phyloP scores from a whole-genome alignment of 2,113 vertebrate species.

The Leucopsar rothschildi region DNA sequence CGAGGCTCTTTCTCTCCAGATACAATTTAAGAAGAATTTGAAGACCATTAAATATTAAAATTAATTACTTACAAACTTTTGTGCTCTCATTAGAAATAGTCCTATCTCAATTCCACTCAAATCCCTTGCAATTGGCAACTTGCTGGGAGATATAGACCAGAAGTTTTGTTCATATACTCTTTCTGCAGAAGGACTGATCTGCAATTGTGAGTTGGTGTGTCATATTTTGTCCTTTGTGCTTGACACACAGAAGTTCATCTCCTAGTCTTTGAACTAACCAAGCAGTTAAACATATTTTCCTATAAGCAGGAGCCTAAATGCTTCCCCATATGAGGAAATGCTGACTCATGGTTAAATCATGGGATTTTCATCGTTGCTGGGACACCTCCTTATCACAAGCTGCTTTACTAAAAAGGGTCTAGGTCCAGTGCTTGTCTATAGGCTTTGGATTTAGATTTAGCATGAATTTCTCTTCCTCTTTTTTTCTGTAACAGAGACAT shows the following conservation, averaged over 20 bases:
- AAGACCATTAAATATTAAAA: not conserved
- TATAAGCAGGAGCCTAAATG: not conserved
- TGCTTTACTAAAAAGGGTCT: not conserved
- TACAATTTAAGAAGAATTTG: not conserved
- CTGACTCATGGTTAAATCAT: not conserved
- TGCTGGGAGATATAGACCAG: not conserved
- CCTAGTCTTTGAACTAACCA: not conserved
- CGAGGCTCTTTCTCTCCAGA: not conserved
- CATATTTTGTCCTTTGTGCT: not conserved
- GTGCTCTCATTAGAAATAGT: not conserved
- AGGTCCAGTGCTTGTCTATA: not conserved
- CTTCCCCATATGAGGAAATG: not conserved
- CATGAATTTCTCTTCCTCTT: not conserved
- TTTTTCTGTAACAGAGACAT: not conserved
- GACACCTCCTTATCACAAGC: not conserved
- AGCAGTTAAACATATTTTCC: not conserved
- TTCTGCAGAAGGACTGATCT: not conserved
- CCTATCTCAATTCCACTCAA: not conserved
- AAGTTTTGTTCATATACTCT: not conserved
- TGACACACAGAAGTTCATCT: not conserved
- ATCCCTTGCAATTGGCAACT: not conserved
- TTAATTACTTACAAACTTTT: not conserved
- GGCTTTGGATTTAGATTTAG: not conserved
- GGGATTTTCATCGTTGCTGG: not conserved
- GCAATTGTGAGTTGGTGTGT: not conserved